Conservation (phyloP, 2,113 vertebrate species). For the Notechis scutatus region DNA sequence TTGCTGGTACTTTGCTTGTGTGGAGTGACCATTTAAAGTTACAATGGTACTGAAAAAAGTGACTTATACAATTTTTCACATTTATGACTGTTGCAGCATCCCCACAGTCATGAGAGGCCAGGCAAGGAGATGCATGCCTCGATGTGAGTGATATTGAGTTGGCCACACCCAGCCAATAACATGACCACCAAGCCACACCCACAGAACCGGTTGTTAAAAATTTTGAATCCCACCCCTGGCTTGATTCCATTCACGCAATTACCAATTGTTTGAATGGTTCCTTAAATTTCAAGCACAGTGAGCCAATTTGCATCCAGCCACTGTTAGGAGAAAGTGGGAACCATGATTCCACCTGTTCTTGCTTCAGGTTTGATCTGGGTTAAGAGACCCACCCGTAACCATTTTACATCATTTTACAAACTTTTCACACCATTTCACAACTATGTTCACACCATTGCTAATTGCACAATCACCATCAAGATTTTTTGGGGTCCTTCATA, state of each 20-base stretch:
- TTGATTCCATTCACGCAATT: not conserved
- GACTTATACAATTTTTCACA: no score
- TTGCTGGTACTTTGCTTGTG: no score
- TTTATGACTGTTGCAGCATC: no score
- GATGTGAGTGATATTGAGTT: no score
- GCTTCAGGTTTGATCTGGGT: not conserved
- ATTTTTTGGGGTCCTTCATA: not conserved
- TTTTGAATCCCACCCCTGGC: no score
- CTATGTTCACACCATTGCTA: not conserved
- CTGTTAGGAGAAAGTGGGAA: not conserved
- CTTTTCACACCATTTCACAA: not conserved
- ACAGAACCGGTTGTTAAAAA: no score
- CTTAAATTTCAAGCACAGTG: not conserved
- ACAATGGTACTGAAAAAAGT: no score
- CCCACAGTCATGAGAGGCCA: no score
- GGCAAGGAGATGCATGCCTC: no score
- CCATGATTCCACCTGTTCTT: not conserved
- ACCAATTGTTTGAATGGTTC: not conserved
- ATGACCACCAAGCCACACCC: no score
- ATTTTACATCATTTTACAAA: not conserved
- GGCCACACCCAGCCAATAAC: no score
- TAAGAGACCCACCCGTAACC: not conserved
- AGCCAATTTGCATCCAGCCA: not conserved
- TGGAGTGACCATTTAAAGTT: no score
- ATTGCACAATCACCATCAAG: not conserved